phyloP scores from a whole-genome alignment of 2,797 vertebrate genomes.

The Characodon lateralis region DNA sequence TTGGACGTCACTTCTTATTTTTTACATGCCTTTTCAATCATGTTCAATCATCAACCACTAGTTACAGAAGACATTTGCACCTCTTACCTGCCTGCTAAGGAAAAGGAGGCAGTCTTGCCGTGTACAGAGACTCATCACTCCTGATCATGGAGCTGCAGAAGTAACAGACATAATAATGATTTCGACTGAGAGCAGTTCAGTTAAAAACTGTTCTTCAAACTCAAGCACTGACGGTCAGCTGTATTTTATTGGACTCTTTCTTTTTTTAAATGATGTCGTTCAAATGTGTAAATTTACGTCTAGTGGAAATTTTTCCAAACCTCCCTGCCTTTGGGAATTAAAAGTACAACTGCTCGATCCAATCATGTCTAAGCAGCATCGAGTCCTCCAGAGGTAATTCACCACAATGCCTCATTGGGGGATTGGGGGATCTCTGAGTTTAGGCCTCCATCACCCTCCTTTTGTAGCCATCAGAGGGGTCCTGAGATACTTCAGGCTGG shows the following conservation, averaged over 20 bases:
- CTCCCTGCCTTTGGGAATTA: conserved; percentile 53
- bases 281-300: conserved; percentile 60
- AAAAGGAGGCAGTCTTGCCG: conserved; percentile 36
- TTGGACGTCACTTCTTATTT: conserved; percentile 39
- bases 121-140: conserved; percentile 60
- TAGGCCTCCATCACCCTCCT: no score
- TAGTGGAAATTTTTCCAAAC: conserved; percentile 42
- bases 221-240: conserved; percentile 82
- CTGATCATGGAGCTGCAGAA: conserved; percentile 41
- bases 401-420: conserved; percentile 71
- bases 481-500: no score
- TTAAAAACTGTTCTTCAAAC: conserved; percentile 72
- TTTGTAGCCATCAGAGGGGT: no score
- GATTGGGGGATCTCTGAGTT: no score
- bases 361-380: conserved; percentile 37
- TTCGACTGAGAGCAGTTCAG: conserved; percentile 27
- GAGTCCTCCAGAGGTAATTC: conserved; percentile 47
- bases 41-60: conserved; percentile 77
- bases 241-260: conserved; percentile 74
- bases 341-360: conserved; percentile 30
- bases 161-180: conserved; percentile 29
- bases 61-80: conserved; percentile 73
- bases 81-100: conserved; percentile 55
- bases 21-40: conserved; percentile 49
- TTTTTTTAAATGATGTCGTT: conserved; percentile 51